These are phyloP conservation scores for Nipponacmea schrenckii DNA, from an alignment of 2,888 invertebrate species.

Conservation along the genomic window DNA sequence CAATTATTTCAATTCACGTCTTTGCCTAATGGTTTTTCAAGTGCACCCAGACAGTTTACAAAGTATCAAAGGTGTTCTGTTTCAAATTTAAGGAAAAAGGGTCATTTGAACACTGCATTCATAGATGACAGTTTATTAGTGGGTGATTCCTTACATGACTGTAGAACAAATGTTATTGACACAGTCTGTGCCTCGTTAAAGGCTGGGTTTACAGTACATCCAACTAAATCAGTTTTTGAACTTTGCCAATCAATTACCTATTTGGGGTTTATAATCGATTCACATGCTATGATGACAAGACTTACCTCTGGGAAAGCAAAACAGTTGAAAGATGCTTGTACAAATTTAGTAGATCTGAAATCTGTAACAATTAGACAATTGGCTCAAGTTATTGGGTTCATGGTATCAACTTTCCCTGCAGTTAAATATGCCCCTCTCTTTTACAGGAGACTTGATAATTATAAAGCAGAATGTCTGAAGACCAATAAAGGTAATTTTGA, in stretches of 20 bases:
- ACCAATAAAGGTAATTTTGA: background rate
- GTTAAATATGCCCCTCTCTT: background rate
- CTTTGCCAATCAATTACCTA: slow-evolving; percentile 9
- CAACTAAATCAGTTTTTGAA: background rate
- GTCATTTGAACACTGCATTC: slow-evolving; percentile 1
- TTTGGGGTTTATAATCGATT: slow-evolving; percentile 7
- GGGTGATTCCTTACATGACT: slow-evolving; percentile 24
- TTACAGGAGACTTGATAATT: too few species aligned
- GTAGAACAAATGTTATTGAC: background rate
- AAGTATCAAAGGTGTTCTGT: too few species aligned
- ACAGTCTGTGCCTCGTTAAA: background rate
- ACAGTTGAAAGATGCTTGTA: too few species aligned
- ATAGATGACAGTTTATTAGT: slow-evolving; percentile 17
- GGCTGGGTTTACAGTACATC: slow-evolving; percentile 9
- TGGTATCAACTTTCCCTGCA: background rate
- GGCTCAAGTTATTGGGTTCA: background rate
- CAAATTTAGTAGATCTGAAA: background rate
- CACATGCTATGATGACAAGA: slow-evolving; percentile 23
- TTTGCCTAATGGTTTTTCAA: slow-evolving; percentile 8
- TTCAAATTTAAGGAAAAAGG: slow-evolving; percentile 15
- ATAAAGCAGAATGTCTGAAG: background rate
- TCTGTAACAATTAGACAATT: background rate
- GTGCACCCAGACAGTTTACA: background rate
- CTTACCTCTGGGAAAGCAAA: slow-evolving; percentile 34
- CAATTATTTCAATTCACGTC: slow-evolving; percentile 4